phyloP scores from a whole-genome alignment of 2,113 vertebrate species.

The Periophthalmus modestus region DNA sequence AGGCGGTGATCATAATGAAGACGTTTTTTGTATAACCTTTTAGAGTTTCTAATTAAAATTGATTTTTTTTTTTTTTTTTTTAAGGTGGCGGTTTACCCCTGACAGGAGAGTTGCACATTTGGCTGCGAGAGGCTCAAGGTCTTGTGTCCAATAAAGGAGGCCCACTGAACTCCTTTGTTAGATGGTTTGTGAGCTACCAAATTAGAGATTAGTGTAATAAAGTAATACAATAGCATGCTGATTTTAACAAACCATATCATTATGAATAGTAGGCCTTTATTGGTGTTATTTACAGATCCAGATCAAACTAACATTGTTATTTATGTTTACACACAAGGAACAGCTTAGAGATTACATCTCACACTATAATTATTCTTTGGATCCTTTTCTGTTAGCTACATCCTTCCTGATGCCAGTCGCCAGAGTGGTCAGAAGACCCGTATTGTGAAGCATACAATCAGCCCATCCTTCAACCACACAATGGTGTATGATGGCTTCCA shows the following conservation, averaged over 20 bases:
- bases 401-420: slow-evolving; percentile 89
- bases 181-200: slow-evolving; percentile 78
- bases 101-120: slow-evolving; percentile 94
- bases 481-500: slow-evolving; percentile 98
- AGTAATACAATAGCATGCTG: not conserved
- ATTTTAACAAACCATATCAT: not conserved
- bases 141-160: slow-evolving; percentile 84
- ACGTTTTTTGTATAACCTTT: not conserved
- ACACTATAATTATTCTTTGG: not conserved
- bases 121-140: slow-evolving; percentile 89
- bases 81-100: slow-evolving; percentile 82
- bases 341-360: not conserved
- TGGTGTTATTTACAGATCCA: not conserved
- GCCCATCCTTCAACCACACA: slow-evolving; percentile 93
- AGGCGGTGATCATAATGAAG: not conserved
- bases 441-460: slow-evolving; percentile 83
- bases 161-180: slow-evolving; percentile 82
- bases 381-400: slow-evolving; percentile 75
- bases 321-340: not conserved
- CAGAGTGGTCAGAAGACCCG: slow-evolving; percentile 88
- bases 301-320: not conserved
- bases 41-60: not conserved
- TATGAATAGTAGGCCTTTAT: not conserved
- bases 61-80: slow-evolving; percentile 24
- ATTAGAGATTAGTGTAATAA: not conserved